These are phyloP conservation scores for Arnoldichthys spilopterus DNA, from an alignment of 2,797 vertebrate species.

Conservation along the genomic window DNA sequence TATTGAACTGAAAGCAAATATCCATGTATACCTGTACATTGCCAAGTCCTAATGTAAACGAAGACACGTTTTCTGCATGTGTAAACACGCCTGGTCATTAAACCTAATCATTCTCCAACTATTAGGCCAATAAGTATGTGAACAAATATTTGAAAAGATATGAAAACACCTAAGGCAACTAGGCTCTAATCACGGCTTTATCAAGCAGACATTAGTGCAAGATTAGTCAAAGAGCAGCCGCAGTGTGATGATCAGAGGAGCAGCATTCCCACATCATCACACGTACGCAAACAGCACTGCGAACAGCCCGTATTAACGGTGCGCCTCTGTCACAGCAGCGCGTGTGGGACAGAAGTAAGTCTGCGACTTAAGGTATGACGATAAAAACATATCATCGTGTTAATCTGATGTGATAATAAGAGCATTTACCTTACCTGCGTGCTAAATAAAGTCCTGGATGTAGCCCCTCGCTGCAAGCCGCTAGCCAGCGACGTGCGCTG, in stretches of 20 bases:
- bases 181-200: background rate
- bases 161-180: background rate
- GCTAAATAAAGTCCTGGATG: background rate
- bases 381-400: background rate
- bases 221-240: background rate
- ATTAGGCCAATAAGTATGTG: background rate
- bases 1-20: no score
- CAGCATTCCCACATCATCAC: background rate
- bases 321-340: background rate
- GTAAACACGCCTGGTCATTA: background rate
- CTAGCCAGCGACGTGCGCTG: background rate
- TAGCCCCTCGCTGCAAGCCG: background rate
- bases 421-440: conserved; percentile 25
- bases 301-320: background rate
- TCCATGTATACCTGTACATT: background rate
- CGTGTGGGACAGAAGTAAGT: background rate
- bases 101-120: background rate
- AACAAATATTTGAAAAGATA: conserved; percentile 12
- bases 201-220: background rate
- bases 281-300: background rate
- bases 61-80: background rate
- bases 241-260: background rate
- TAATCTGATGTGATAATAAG: background rate
- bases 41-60: background rate
- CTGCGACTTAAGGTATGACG: background rate